phyloP scores from a whole-genome alignment of 2,797 vertebrate species.

The Kryptolebias ocellatus region DNA sequence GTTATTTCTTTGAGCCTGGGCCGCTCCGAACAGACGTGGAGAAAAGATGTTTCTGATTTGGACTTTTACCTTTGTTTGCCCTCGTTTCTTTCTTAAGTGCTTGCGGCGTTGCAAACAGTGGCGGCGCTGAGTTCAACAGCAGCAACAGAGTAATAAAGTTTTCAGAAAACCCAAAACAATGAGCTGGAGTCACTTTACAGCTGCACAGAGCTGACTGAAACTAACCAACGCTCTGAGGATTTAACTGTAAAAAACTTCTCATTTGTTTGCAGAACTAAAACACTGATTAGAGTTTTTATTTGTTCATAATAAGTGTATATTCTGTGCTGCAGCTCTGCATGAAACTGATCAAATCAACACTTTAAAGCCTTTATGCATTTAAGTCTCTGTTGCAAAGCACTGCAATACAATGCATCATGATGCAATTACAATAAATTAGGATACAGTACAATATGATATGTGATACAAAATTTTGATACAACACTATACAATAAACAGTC shows the following conservation, averaged over 20 bases:
- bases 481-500: no score
- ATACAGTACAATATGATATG: no score
- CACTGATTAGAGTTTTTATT: neutral
- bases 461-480: no score
- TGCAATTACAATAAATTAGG: no score
- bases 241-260: neutral
- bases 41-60: neutral
- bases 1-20: neutral
- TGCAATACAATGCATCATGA: no score
- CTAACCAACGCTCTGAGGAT: fast-evolving
- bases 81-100: neutral
- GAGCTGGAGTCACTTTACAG: neutral
- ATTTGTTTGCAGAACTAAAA: neutral
- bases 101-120: neutral
- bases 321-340: no score
- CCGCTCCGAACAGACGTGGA: neutral
- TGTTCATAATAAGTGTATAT: neutral
- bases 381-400: no score
- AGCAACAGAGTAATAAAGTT: constrained; percentile 16
- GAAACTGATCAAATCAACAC: neutral
- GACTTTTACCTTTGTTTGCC: neutral
- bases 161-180: neutral
- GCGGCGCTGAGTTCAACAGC: neutral
- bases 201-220: neutral
- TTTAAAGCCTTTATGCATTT: neutral